Base-by-base conservation (phyloP, 2,797 vertebrate genomes). In the Eulemur rubriventer region DNA sequence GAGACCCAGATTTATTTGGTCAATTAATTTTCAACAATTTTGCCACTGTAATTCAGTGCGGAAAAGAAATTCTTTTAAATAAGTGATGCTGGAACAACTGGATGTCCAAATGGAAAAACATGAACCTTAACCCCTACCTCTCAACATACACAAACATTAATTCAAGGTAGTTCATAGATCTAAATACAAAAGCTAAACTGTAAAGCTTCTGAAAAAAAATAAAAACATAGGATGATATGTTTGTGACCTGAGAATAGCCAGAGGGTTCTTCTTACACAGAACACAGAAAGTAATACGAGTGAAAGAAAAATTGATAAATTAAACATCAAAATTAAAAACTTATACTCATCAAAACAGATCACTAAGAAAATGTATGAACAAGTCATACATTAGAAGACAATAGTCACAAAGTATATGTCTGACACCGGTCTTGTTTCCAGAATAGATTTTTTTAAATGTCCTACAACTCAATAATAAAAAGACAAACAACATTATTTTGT, bases 301-400 rank as follows among this genome's bases (percentile, higher is more conserved):
- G 30, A 82, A 41, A 81, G 69, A 90, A 93, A 65, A 91, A 48
- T 72, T 94, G 55, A 63, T 82, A 72, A 91, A 50, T 59, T 83
- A 88, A n/a, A 78, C 6, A 35, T 65, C 70, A 82, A 83, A 93
- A 76, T 95, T 88, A 50, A 88, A 63, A 94, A 59, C 10, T 28
- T 59, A 67, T 0, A 14, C 12, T 87, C 4, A 46, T 95, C n/a
- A 82, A 91, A 91, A 75, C 30, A 79, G 18, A 65, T 41, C 11
- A 52, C 67, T 80, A 91, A 67, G 70, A 91, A 93, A 91, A 88
- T 94, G 28, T 50, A 43, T 48, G 13, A 35, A 0, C 35, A 63
- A 57, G 22, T 80, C 38, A 93, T 17, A 90, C 50, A 38, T 33
- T n/a, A 69, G 61, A 93, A 90, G 61, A 80, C 82, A 84, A 81